These are phyloP conservation scores for Caretta caretta DNA, from an alignment of 2,113 vertebrate species.

Conservation along the genomic window DNA sequence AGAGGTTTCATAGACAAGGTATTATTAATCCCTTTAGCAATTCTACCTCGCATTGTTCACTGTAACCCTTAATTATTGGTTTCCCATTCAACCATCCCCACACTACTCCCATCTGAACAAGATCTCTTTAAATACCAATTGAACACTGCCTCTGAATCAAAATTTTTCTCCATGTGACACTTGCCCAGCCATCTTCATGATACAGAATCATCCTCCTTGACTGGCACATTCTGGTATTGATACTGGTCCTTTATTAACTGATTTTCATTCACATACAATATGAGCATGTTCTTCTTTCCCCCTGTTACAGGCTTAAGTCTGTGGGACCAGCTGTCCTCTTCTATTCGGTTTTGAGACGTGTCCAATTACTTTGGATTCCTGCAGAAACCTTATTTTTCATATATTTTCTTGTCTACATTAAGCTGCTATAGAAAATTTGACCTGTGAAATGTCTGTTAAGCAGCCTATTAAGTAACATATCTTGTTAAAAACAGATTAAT, in stretches of 20 bases:
- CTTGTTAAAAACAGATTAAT: not conserved
- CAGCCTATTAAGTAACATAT: not conserved
- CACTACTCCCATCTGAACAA: conserved; percentile 34
- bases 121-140: conserved; percentile 35
- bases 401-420: accelerated
- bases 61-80: conserved; percentile 63
- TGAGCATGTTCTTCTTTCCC: conserved; percentile 34
- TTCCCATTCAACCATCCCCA: not conserved
- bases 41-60: conserved; percentile 66
- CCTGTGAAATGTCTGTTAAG: not conserved
- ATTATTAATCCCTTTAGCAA: conserved; percentile 72
- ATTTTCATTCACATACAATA: conserved; percentile 39
- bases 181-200: not conserved
- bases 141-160: conserved; percentile 5
- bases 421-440: not conserved
- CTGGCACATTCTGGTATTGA: conserved; percentile 30
- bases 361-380: not conserved
- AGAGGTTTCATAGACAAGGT: conserved; percentile 52
- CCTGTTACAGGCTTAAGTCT: not conserved
- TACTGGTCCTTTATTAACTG: conserved; percentile 11
- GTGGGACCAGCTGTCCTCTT: not conserved
- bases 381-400: not conserved
- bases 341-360: not conserved
- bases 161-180: conserved; percentile 4
- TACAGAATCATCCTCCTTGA: conserved; percentile 2